Conservation (phyloP, 2,888 invertebrate genomes). For the Ptilodon capucinus region DNA sequence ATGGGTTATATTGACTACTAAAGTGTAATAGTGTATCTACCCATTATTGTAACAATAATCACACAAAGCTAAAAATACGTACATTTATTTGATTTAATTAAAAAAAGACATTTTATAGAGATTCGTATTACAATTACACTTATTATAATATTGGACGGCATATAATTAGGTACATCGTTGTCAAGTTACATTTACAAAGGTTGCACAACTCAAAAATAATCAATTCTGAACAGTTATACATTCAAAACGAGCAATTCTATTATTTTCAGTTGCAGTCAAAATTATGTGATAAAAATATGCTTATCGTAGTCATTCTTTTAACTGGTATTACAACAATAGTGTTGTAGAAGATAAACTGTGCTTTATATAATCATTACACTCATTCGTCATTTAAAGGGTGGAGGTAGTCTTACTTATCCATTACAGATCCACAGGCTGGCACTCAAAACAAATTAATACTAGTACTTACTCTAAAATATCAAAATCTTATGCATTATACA, state of each 20-base stretch:
- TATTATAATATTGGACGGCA: constrained; percentile 22
- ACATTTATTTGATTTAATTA: neutral
- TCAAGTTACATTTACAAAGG: neutral
- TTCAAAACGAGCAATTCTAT: neutral
- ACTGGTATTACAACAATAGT: too few species aligned
- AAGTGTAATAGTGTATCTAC: too few species aligned
- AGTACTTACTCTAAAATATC: neutral
- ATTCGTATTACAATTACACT: constrained; percentile 9
- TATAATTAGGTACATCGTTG: constrained; percentile 25
- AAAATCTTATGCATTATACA: neutral
- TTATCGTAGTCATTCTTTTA: too few species aligned
- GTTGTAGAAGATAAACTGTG: too few species aligned
- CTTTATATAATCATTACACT: too few species aligned
- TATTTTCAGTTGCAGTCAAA: too few species aligned
- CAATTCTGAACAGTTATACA: neutral
- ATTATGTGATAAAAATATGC: too few species aligned
- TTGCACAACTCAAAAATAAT: neutral
- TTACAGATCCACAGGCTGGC: neutral
- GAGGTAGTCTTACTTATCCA: neutral
- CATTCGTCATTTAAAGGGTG: too few species aligned
- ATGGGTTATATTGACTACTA: too few species aligned
- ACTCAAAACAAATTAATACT: neutral
- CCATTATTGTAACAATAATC: neutral
- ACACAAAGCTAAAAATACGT: neutral
- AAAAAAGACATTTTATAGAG: neutral